Conservation (phyloP, 2,888 invertebrate genomes). For the Mythimna impura region DNA sequence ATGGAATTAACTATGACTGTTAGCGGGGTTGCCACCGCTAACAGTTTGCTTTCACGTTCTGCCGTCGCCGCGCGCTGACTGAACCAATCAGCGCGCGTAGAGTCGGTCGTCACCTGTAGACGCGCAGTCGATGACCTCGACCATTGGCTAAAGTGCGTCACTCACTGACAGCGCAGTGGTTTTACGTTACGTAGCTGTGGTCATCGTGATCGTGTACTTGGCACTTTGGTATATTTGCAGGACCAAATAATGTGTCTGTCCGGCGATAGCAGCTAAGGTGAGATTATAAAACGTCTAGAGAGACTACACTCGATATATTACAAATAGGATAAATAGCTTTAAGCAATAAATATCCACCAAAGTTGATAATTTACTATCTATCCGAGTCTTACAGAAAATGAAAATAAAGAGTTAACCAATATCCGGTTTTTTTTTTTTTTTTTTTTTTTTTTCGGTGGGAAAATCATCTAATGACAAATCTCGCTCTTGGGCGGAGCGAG, state of each 20-base stretch:
- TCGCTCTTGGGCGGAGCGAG: too few species aligned
- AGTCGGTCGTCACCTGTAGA: constrained; percentile 30
- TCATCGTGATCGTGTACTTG: not conserved
- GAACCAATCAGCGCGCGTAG: constrained; percentile 54
- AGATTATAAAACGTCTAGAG: too few species aligned
- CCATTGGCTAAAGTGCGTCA: constrained; percentile 34
- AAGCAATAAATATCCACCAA: too few species aligned
- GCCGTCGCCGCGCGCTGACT: constrained; percentile 31
- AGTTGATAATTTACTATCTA: too few species aligned
- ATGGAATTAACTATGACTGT: constrained; percentile 4
- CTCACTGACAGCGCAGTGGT: constrained; percentile 19
- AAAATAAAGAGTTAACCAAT: too few species aligned
- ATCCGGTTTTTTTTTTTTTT: too few species aligned
- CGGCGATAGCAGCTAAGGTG: too few species aligned
- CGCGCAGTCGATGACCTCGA: constrained; percentile 45
- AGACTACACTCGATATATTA: too few species aligned
- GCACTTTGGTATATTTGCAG: constrained; percentile 5
- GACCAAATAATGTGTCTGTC: not conserved
- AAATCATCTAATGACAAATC: too few species aligned
- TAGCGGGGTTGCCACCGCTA: constrained; percentile 43
- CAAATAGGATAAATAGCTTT: too few species aligned
- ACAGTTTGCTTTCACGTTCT: constrained; percentile 40
- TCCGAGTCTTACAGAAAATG: too few species aligned
- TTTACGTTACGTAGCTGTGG: constrained; percentile 5
- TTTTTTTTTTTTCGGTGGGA: too few species aligned